Percentiles rank a stretch among this genome's conserved stretches.
phyloP scores from a whole-genome alignment of 1,140 invertebrate genomes.

The Bombus sibiricus region DNA sequence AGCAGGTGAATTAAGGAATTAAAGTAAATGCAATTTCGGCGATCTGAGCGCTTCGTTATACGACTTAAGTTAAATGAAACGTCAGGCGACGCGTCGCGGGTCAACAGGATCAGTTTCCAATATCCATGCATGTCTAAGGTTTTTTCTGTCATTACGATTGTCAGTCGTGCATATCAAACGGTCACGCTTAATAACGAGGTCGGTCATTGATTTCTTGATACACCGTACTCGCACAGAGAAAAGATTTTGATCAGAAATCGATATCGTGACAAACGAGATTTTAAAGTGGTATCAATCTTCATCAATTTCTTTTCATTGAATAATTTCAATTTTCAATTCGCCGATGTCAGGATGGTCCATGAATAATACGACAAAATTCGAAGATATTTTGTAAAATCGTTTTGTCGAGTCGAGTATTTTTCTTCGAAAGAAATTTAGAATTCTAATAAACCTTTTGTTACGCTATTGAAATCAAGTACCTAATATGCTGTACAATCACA shows the following conservation, averaged over 20 bases:
- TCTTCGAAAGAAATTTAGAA: not conserved
- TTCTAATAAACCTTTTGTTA: not conserved
- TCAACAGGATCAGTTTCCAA: slow-evolving; percentile 26
- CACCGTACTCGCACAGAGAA: not conserved
- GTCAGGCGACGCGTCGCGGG: not conserved
- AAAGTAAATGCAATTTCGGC: not conserved
- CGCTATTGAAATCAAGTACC: not conserved
- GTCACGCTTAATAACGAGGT: not conserved
- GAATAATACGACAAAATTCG: not conserved
- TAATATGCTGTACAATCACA: too few relatives aligned
- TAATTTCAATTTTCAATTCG: not conserved
- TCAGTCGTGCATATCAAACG: not conserved
- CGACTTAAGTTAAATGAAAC: not conserved
- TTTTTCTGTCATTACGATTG: not conserved
- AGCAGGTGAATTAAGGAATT: not conserved
- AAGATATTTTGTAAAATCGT: too few relatives aligned
- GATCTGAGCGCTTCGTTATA: not conserved
- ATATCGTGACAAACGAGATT: not conserved
- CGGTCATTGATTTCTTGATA: slow-evolving; percentile 14
- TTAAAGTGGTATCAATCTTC: not conserved
- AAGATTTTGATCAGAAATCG: not conserved
- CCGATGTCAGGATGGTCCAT: not conserved
- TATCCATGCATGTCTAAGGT: slow-evolving; percentile 31
- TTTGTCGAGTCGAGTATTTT: too few relatives aligned
- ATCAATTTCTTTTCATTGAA: not conserved